These are phyloP conservation scores for Oreohelix idahoensis DNA, from an alignment of 1,140 invertebrate species.

Conservation along the genomic window DNA sequence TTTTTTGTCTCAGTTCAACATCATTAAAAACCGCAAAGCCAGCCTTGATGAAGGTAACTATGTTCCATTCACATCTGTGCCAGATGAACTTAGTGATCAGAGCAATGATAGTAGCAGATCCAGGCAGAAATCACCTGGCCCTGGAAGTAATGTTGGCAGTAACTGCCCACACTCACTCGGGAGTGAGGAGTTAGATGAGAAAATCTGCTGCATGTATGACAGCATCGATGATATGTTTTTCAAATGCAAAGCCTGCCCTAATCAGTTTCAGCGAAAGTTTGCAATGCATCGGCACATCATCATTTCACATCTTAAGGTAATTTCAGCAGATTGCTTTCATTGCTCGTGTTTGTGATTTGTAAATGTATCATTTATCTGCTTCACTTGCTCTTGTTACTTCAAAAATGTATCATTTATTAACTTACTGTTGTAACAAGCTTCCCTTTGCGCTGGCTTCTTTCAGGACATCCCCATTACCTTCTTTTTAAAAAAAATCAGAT, in stretches of 20 bases:
- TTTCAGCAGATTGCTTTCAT: no score
- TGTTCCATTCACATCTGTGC: neutral
- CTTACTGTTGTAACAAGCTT: no score
- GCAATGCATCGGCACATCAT: conserved; percentile 51
- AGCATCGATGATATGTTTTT: conserved; percentile 10
- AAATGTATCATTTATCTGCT: no score
- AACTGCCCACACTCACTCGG: conserved; percentile 34
- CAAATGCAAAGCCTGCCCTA: conserved; percentile 44
- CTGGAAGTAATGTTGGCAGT: neutral
- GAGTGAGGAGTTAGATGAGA: conserved; percentile 46
- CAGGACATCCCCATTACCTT: no score
- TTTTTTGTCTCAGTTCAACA: conserved; percentile 36
- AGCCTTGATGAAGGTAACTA: neutral
- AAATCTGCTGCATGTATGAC: conserved; percentile 45
- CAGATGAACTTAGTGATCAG: conserved; percentile 3
- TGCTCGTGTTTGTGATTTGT: no score
- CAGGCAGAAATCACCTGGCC: conserved; percentile 5
- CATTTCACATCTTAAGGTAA: conserved; percentile 45
- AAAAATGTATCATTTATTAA: no score
- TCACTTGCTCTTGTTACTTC: no score
- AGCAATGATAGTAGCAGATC: conserved; percentile 9
- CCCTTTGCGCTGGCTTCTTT: no score
- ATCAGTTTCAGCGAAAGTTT: conserved; percentile 48
- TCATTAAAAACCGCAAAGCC: conserved; percentile 8
- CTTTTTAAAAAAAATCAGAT: no score